phyloP scores from a whole-genome alignment of 2,797 vertebrate species.

The Silurus aristotelis region DNA sequence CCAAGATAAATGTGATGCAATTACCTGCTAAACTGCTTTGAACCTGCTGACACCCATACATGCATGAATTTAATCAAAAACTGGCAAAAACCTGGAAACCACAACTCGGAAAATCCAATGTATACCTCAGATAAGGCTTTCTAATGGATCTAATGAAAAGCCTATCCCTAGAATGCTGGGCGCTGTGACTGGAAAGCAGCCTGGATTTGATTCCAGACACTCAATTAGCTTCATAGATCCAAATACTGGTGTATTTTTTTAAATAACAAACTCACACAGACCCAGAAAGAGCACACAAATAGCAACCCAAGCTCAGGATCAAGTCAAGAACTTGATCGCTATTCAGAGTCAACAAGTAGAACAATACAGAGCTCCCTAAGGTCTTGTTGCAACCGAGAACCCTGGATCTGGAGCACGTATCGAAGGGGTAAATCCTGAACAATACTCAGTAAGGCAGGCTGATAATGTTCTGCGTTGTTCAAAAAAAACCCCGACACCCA shows the following conservation, averaged over 20 bases:
- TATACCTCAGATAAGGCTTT: no score
- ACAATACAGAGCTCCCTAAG: neutral
- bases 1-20: neutral
- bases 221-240: neutral
- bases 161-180: neutral
- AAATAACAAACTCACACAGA: neutral
- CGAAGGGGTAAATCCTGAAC: neutral
- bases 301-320: neutral
- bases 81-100: neutral
- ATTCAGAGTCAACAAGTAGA: neutral
- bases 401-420: neutral
- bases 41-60: no score
- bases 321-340: neutral
- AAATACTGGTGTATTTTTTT: neutral
- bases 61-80: neutral
- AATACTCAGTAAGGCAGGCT: neutral
- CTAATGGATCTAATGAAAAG: no score
- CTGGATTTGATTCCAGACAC: neutral
- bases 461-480: no score
- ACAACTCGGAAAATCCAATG: neutral
- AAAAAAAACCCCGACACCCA: neutral
- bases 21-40: constrained; percentile 7
- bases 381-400: neutral
- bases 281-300: neutral
- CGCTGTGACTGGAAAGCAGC: neutral